These are phyloP conservation scores for Chaetodon trifasciatus DNA, from an alignment of 2,797 vertebrate genomes.

Conservation along the genomic window DNA sequence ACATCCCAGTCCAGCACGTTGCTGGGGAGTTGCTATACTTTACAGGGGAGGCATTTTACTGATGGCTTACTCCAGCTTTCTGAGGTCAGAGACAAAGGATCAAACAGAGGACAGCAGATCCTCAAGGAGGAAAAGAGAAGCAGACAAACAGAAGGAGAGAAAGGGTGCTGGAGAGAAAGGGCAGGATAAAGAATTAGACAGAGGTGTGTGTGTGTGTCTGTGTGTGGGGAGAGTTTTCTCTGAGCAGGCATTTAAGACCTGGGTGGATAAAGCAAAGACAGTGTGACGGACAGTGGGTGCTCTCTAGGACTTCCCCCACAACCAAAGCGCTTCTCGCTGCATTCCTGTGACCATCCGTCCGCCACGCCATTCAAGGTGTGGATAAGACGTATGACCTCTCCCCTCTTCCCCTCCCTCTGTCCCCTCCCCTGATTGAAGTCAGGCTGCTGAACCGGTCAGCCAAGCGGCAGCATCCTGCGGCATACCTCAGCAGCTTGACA, in stretches of 20 bases:
- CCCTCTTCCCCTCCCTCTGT: constrained; percentile 55
- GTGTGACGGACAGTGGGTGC: constrained; percentile 74
- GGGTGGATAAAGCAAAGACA: constrained; percentile 83
- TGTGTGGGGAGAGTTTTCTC: constrained; percentile 32
- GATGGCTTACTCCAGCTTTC: constrained; percentile 78
- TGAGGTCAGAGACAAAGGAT: constrained; percentile 76
- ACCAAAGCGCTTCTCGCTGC: constrained; percentile 52
- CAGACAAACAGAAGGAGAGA: constrained; percentile 49
- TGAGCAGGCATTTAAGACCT: constrained; percentile 86
- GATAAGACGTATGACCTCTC: constrained; percentile 82
- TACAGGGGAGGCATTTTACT: constrained; percentile 59
- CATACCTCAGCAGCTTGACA: constrained; percentile 78
- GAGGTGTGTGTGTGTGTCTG: constrained; percentile 31
- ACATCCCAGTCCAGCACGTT: constrained; percentile 16
- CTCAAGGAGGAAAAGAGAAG: constrained; percentile 61
- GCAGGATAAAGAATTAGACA: constrained; percentile 53
- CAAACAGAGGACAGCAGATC: constrained; percentile 73
- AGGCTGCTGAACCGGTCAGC: constrained; percentile 74
- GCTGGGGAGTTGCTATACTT: constrained; percentile 44
- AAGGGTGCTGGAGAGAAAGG: constrained; percentile 31
- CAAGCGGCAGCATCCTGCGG: constrained; percentile 72
- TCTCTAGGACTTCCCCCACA: constrained; percentile 74
- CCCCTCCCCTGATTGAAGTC: constrained; percentile 76
- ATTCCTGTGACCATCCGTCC: constrained; percentile 83
- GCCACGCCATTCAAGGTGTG: constrained; percentile 83